phyloP scores from a whole-genome alignment of 1,140 invertebrate species.

The Neodiprion fabricii region DNA sequence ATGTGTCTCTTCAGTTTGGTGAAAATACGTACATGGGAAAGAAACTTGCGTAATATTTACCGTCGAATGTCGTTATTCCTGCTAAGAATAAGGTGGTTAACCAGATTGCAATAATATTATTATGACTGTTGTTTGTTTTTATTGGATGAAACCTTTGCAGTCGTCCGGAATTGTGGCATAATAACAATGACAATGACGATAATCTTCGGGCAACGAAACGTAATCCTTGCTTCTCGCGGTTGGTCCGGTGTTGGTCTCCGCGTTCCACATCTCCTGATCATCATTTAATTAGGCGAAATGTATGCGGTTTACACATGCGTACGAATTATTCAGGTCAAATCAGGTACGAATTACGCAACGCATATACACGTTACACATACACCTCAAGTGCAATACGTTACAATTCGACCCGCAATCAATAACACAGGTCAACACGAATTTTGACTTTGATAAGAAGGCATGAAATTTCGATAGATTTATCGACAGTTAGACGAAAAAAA shows the following conservation, averaged over 20 bases:
- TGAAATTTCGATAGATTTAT: no score
- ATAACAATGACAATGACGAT: slow-evolving; percentile 25
- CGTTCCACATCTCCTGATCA: background rate
- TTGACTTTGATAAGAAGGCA: no score
- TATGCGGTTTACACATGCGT: background rate
- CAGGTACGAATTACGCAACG: background rate
- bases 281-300: background rate
- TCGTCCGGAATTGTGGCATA: slow-evolving; percentile 37
- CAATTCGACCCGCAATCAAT: no score
- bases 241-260: slow-evolving; percentile 32
- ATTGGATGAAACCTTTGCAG: slow-evolving; percentile 56
- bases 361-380: no score
- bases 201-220: slow-evolving; percentile 18
- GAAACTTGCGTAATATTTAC: background rate
- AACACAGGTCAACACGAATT: no score
- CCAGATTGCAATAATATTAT: slow-evolving; percentile 21
- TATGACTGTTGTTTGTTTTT: slow-evolving; percentile 36
- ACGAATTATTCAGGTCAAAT: background rate
- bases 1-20: background rate
- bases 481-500: no score
- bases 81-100: background rate
- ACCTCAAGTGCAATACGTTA: no score
- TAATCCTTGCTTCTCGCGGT: slow-evolving; percentile 39
- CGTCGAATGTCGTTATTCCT: background rate
- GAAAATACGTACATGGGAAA: background rate